These are phyloP conservation scores for Nemotelus pantherinus DNA, from an alignment of 2,888 invertebrate species.

Conservation along the genomic window DNA sequence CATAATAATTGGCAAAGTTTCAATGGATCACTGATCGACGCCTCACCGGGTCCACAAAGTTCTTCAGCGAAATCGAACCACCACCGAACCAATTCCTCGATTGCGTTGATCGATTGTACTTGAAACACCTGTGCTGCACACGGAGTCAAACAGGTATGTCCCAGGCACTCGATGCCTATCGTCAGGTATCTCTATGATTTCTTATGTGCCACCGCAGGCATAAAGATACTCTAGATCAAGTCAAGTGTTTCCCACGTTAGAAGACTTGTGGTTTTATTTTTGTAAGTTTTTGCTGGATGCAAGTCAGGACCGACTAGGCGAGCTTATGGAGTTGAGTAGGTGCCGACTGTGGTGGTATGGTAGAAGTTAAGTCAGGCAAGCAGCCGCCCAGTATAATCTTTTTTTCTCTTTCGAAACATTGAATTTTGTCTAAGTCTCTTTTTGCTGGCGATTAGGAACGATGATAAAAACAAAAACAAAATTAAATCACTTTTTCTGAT, in stretches of 20 bases:
- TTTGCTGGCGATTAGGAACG: too few relatives aligned
- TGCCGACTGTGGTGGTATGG: too few relatives aligned
- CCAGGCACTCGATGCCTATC: too few relatives aligned
- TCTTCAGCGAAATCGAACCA: neutral
- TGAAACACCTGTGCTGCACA: constrained; percentile 37
- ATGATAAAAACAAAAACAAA: constrained; percentile 11
- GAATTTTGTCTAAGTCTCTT: too few relatives aligned
- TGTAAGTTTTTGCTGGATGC: neutral
- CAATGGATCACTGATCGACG: constrained; percentile 12
- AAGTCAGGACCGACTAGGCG: too few relatives aligned
- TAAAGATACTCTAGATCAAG: too few relatives aligned
- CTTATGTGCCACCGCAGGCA: neutral
- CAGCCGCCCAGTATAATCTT: too few relatives aligned
- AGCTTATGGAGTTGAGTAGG: too few relatives aligned
- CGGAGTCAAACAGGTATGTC: neutral
- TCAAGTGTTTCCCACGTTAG: constrained; percentile 31
- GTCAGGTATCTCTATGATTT: neutral
- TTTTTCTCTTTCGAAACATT: too few relatives aligned
- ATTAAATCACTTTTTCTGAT: constrained; percentile 28
- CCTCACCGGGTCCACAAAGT: neutral
- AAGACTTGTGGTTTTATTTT: neutral
- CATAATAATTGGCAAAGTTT: constrained; percentile 18
- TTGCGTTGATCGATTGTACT: constrained; percentile 18
- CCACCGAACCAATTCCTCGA: constrained; percentile 13
- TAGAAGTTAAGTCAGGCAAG: too few relatives aligned